phyloP scores from a whole-genome alignment of 2,888 invertebrate species.

The Sisyra terminalis region DNA sequence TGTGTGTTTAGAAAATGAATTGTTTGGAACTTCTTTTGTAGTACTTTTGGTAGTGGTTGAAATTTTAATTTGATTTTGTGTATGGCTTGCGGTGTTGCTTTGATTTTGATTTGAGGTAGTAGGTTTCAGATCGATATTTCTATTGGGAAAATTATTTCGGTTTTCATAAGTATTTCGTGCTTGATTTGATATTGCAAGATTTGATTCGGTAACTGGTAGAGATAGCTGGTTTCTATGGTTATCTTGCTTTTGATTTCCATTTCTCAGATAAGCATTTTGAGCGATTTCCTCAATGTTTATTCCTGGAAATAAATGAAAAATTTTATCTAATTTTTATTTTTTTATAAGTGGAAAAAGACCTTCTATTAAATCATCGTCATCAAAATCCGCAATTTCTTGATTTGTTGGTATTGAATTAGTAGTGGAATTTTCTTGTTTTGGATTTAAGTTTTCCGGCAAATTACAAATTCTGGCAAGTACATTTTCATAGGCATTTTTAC shows the following conservation, averaged over 20 bases:
- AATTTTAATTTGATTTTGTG: neutral
- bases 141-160: too few relatives aligned
- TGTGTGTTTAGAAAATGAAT: neutral
- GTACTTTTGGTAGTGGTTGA: too few relatives aligned
- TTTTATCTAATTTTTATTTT: neutral
- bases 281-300: constrained; percentile 4
- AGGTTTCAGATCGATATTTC: too few relatives aligned
- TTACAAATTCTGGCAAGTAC: constrained; percentile 39
- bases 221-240: too few relatives aligned
- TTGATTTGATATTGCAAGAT: too few relatives aligned
- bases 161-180: too few relatives aligned
- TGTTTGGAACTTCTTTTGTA: neutral
- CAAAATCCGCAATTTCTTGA: constrained; percentile 14
- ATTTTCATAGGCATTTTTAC: constrained; percentile 40
- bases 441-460: constrained; percentile 32
- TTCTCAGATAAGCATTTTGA: too few relatives aligned
- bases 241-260: too few relatives aligned
- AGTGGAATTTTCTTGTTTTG: constrained; percentile 18
- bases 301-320: neutral
- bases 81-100: too few relatives aligned
- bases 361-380: constrained; percentile 15
- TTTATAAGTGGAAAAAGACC: constrained; percentile 2
- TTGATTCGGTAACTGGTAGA: too few relatives aligned
- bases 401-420: constrained; percentile 11
- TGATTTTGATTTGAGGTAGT: too few relatives aligned